These are phyloP conservation scores for Galerucella calmariensis DNA, from an alignment of 2,888 invertebrate genomes.

Conservation along the genomic window DNA sequence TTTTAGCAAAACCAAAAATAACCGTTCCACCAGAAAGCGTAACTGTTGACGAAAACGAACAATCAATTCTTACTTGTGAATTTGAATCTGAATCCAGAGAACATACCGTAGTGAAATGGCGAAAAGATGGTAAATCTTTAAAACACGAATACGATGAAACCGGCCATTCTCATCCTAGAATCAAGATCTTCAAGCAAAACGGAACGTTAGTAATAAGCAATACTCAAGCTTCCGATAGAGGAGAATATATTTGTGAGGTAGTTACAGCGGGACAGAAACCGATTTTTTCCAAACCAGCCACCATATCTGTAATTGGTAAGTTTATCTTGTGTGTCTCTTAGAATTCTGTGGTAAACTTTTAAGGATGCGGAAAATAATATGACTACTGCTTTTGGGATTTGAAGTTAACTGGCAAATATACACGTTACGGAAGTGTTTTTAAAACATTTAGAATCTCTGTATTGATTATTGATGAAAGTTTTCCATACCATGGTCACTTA, in stretches of 20 bases:
- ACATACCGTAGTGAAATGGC: constrained; percentile 75
- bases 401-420: neutral
- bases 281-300: constrained; percentile 70
- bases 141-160: constrained; percentile 54
- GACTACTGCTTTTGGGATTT: too few species aligned
- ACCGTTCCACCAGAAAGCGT: constrained; percentile 69
- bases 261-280: constrained; percentile 72
- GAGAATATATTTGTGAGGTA: constrained; percentile 76
- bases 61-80: constrained; percentile 74
- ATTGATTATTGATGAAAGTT: too few species aligned
- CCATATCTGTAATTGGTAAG: constrained; percentile 72
- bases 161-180: constrained; percentile 55
- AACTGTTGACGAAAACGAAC: constrained; percentile 75
- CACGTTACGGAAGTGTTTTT: neutral
- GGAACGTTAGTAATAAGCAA: constrained; percentile 69
- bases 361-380: neutral
- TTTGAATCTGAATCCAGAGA: constrained; percentile 67
- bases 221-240: constrained; percentile 70
- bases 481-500: too few species aligned
- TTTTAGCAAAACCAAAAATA: constrained; percentile 71
- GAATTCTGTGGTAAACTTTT: neutral
- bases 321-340: constrained; percentile 25
- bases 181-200: constrained; percentile 62
- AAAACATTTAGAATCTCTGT: too few species aligned
- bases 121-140: constrained; percentile 72